These are phyloP conservation scores for Tylochromis polylepis DNA, from an alignment of 2,113 vertebrate genomes.

Conservation along the genomic window DNA sequence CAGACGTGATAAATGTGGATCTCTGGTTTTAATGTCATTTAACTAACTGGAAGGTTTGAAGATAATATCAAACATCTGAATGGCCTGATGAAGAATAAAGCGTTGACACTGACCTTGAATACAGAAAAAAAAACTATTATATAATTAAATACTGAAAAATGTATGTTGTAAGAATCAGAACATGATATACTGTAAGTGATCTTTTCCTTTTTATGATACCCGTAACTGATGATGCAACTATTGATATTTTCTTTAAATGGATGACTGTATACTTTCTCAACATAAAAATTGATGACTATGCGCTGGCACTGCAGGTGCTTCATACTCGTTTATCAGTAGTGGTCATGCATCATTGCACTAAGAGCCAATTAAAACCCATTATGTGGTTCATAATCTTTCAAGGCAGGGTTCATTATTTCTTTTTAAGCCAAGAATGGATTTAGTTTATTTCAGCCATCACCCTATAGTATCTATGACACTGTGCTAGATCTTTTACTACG, in stretches of 20 bases:
- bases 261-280: background rate
- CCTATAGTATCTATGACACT: background rate
- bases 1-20: background rate
- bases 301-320: slow-evolving; percentile 28
- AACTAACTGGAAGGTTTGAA: background rate
- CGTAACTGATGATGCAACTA: background rate
- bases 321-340: slow-evolving; percentile 5
- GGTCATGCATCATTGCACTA: slow-evolving; percentile 14
- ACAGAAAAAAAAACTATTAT: fast-evolving
- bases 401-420: background rate
- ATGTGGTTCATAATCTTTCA: slow-evolving; percentile 25
- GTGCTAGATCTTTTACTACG: background rate
- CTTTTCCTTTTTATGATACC: background rate
- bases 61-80: background rate
- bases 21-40: background rate
- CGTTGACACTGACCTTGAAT: background rate
- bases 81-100: background rate
- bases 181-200: background rate
- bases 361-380: slow-evolving; percentile 48
- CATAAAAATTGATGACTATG: slow-evolving; percentile 10
- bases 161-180: background rate
- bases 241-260: slow-evolving; percentile 5
- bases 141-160: background rate
- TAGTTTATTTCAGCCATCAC: background rate
- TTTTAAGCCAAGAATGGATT: background rate